phyloP scores from a whole-genome alignment of 2,797 vertebrate genomes.

The Ciconia nigra region DNA sequence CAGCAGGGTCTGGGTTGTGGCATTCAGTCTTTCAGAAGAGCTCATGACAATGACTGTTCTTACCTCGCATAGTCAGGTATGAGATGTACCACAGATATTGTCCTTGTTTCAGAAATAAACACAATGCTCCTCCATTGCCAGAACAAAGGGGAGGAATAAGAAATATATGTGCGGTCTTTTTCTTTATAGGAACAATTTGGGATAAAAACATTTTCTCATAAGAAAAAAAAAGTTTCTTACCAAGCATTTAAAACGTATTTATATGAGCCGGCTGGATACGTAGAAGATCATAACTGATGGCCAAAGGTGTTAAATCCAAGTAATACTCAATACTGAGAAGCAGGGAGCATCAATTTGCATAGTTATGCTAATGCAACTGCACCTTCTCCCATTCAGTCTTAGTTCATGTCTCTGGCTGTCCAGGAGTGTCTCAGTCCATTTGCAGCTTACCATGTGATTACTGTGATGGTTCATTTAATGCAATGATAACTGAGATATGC shows the following conservation, averaged over 20 bases:
- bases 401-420: not conserved
- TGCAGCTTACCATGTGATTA: not conserved
- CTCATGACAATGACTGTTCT: not conserved
- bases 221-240: not conserved
- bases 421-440: not conserved
- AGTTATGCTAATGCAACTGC: not conserved
- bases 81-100: not conserved
- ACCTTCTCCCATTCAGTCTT: not conserved
- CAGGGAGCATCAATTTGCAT: not conserved
- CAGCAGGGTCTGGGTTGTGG: not conserved
- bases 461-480: not conserved
- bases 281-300: not conserved
- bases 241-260: fast-evolving
- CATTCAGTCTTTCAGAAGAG: not conserved
- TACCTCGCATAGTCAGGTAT: not conserved
- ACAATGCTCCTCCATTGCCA: not conserved
- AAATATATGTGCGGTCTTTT: not conserved
- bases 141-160: not conserved
- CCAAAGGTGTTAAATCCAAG: not conserved
- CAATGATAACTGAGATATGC: not conserved
- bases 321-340: not conserved
- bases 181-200: not conserved
- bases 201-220: not conserved
- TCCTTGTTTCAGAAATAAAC: not conserved
- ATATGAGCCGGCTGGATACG: not conserved